Base-by-base conservation (phyloP, 2,888 invertebrate species). In the Amaurobius ferox region DNA sequence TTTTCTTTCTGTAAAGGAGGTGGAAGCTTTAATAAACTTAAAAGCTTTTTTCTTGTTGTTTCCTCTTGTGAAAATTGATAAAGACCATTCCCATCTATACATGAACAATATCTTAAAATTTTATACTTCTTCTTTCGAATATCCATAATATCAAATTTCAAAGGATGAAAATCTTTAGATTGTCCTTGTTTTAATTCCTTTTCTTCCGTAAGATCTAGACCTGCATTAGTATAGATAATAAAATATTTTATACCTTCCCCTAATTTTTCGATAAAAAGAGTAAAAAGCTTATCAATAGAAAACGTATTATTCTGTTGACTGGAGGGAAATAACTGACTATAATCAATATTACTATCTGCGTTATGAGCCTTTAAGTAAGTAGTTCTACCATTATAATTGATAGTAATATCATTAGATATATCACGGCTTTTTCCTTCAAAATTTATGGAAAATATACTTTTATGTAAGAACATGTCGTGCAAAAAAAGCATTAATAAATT, bases 401-500 rank as follows among this genome's bases (percentile, higher is more conserved):
- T 35, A 67, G 35, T 67, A 67, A 77, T 77, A 16, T 32, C 23
- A 67, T 67, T 67, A 77, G 2, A 55, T 67, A 67, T 48, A 67
- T 67, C 44, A 67, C 13, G 32, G 67, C 77, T 77, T n/a, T n/a
- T n/a, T n/a, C n/a, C n/a, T 61, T 67, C 67, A 77, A 16, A 77
- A 67, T 77, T 77, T 35, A 77, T 67, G 77, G 44, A 77, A 35
- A 11, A 67, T 19, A 77, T 77, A 35, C 67, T 67, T 71, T 44
- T 71, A 71, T 71, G 71, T 48, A 71, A 71, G n/a, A 71, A 71
- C 71, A 71, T 71, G 71, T 77, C 77, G 48, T 77, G 67, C 77
- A 77, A 77, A 11, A 66, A 48, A 13, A 44, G 23, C 77, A 67
- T 77, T 26, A 77, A 77, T 77, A 77, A 77, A 77, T 30, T 77